A percentile compares a stretch with the other conserved stretches of the same genome.
phyloP scores from a whole-genome alignment of 2,113 vertebrate genomes.

The Lamprotornis superbus region DNA sequence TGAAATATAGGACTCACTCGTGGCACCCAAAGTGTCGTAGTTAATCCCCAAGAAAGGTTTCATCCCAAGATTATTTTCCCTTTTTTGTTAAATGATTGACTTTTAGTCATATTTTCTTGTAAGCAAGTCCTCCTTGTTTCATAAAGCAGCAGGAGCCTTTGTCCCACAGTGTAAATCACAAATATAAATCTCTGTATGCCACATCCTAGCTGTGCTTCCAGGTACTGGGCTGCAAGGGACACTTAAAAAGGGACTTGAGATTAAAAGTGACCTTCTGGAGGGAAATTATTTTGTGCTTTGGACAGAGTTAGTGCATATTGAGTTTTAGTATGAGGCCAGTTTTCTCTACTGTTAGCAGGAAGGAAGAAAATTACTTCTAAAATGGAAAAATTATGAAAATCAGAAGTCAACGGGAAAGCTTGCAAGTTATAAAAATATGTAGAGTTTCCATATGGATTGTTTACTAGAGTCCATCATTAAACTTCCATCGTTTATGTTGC shows the following conservation, averaged over 20 bases:
- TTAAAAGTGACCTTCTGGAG: neutral
- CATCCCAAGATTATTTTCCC: neutral
- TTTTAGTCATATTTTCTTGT: neutral
- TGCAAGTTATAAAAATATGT: neutral
- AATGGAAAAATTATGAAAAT: neutral
- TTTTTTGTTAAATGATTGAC: neutral
- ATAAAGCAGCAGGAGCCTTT: neutral
- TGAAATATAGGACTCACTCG: neutral
- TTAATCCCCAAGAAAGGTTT: neutral
- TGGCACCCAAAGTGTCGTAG: neutral
- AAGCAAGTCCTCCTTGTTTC: neutral
- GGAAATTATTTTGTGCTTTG: neutral
- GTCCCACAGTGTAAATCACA: neutral
- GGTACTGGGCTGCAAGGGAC: neutral
- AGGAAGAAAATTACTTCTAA: neutral
- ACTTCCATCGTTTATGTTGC: neutral
- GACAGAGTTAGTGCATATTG: accelerated
- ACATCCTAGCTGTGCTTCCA: neutral
- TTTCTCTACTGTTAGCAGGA: neutral
- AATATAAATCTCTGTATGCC: accelerated
- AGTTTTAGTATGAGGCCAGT: neutral
- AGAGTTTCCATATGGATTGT: neutral
- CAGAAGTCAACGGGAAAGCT: neutral
- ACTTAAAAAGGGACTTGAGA: neutral
- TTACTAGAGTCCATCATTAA: neutral